Evolutionary conservation across 1,140 invertebrate species (phyloP), one percentile per base, ranked within the genome.

Genomic region (Micrasema minimum): DNA sequence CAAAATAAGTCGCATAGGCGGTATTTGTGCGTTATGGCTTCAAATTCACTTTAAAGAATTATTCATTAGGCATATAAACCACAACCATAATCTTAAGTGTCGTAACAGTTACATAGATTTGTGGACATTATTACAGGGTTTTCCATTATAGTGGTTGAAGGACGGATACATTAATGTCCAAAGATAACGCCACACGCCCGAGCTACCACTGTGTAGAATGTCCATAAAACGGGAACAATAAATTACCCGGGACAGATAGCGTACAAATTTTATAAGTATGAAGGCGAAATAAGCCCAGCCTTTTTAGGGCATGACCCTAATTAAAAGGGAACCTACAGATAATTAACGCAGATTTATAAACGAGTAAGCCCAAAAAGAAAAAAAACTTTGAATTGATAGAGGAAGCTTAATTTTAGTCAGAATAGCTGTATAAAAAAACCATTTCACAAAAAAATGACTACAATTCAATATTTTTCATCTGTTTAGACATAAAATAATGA

Each of bases 131-230:
- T 59, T 7, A 41, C 55, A 59, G 55, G 55, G 55, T 59, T 31
- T 31, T n/a, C 16, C 55, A 31, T 53, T 64, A 20, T 26, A 7
- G 20, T 12, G 65, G 62, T 64, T 71, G 62, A 66, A 71, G 41
- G 55, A 71, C 65, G 69, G 50, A 55, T 41, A 48, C 62, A 66
- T 66, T 61, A 71, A 66, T 71, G 69, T 66, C 31, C 23, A 35
- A 41, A 71, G 69, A 71, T 71, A 71, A 66, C 59, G 59, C 23
- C 22, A 35, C 38, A 45, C 53, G 43, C 62, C 31, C 51, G 20
- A 66, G 69, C 57, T 10, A 48, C 20, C 26, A 55, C 59, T 23
- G 50, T 55, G 43, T 26, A 59, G 64, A 38, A 16, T 46, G 51
- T 1, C 4, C 41, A 46, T 23, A 59, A 16, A 46, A n/a, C 43